Percentiles rank a stretch among this genome's conserved stretches.
These are phyloP conservation scores for Thecocarcelia acutangulata DNA, from an alignment of 2,888 invertebrate genomes.

Conservation along the genomic window DNA sequence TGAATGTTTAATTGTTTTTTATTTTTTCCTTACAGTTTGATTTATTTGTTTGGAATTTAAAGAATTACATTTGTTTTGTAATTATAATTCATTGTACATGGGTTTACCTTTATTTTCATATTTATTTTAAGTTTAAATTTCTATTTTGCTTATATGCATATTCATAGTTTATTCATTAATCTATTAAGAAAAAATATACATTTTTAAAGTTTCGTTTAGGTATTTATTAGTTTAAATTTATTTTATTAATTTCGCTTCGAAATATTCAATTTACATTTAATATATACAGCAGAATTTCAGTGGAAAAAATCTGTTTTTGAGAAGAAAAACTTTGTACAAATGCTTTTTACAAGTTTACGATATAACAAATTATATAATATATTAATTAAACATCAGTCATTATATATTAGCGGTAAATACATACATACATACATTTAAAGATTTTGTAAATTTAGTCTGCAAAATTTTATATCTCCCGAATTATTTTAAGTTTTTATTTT, in stretches of 20 bases:
- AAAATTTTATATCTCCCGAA: too few species aligned
- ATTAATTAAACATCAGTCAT: slow-evolving; percentile 40
- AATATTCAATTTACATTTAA: too few species aligned
- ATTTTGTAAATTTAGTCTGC: too few species aligned
- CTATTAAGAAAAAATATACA: not conserved
- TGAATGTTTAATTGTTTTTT: slow-evolving; percentile 12
- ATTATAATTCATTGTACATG: slow-evolving; percentile 61
- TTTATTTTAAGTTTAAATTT: slow-evolving; percentile 6
- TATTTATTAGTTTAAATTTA: not conserved
- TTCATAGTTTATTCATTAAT: not conserved
- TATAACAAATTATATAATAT: not conserved
- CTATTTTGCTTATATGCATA: not conserved
- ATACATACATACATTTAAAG: not conserved
- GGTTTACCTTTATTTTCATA: slow-evolving; percentile 34
- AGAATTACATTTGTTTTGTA: slow-evolving; percentile 17
- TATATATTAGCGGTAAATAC: not conserved
- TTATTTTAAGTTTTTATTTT: too few species aligned
- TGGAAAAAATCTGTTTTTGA: not conserved
- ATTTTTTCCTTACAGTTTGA: not conserved
- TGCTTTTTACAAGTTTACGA: slow-evolving; percentile 14
- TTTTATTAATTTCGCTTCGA: not conserved
- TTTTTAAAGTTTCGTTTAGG: not conserved
- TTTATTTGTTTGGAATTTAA: not conserved
- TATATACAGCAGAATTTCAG: too few species aligned
- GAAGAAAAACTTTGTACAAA: slow-evolving; percentile 11